These are phyloP conservation scores for Pecten maximus DNA, from an alignment of 2,888 invertebrate genomes.

Conservation along the genomic window DNA sequence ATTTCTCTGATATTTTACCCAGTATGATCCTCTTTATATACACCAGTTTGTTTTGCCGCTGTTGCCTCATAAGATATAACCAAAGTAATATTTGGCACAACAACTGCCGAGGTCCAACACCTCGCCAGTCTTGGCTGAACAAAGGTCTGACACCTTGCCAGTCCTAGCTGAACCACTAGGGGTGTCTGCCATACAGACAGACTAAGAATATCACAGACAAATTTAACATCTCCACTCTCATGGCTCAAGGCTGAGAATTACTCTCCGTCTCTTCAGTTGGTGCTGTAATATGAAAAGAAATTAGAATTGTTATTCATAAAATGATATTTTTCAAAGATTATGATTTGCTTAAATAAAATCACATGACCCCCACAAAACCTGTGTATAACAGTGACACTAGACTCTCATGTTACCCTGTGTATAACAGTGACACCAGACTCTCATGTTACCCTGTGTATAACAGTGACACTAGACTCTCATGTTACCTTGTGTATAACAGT, in stretches of 20 bases:
- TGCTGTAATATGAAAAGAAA: neutral
- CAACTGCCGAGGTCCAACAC: neutral
- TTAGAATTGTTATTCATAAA: too few relatives aligned
- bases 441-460: too few relatives aligned
- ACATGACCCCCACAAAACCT: too few relatives aligned
- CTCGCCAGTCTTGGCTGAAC: too few relatives aligned
- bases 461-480: too few relatives aligned
- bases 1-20: neutral
- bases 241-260: neutral
- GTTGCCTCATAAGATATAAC: neutral
- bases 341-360: too few relatives aligned
- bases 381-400: too few relatives aligned
- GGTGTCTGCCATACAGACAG: neutral
- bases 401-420: too few relatives aligned
- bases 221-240: neutral
- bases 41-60: neutral
- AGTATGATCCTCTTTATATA: neutral
- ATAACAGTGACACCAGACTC: too few relatives aligned
- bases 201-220: slow-evolving; percentile 11
- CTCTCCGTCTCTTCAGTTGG: neutral
- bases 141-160: neutral
- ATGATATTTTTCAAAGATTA: too few relatives aligned
- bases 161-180: neutral
- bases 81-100: neutral
- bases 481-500: too few relatives aligned